These are phyloP conservation scores for Thecocarcelia acutangulata DNA, from an alignment of 2,888 invertebrate species.

Conservation along the genomic window DNA sequence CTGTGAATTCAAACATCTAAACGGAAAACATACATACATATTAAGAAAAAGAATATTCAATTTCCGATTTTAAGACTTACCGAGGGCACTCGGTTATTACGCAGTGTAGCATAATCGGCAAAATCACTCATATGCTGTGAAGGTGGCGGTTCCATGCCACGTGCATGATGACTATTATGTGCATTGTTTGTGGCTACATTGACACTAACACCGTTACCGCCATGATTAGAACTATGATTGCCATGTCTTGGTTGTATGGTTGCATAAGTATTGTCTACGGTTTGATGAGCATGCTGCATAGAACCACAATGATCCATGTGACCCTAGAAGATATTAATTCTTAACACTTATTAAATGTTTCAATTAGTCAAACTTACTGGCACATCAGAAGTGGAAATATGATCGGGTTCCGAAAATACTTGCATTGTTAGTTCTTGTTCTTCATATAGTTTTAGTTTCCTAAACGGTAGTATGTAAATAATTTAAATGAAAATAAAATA, in stretches of 20 bases:
- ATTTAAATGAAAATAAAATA: background rate
- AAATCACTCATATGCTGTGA: slow-evolving; percentile 77
- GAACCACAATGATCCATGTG: slow-evolving; percentile 79
- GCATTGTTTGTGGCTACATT: slow-evolving; percentile 72
- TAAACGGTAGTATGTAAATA: slow-evolving; percentile 75
- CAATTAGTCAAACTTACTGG: slow-evolving; percentile 73
- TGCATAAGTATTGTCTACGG: slow-evolving; percentile 81
- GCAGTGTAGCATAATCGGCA: slow-evolving; percentile 81
- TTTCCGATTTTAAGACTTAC: slow-evolving; percentile 71
- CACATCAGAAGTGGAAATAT: slow-evolving; percentile 79
- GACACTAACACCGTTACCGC: slow-evolving; percentile 66
- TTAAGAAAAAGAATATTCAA: slow-evolving; percentile 15
- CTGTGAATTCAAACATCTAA: slow-evolving; percentile 82
- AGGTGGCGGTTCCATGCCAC: slow-evolving; percentile 72
- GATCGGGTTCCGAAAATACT: slow-evolving; percentile 90
- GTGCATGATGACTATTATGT: slow-evolving; percentile 68
- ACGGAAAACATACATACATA: slow-evolving; percentile 12
- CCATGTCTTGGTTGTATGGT: slow-evolving; percentile 81
- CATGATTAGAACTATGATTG: slow-evolving; percentile 74
- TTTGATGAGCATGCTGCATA: slow-evolving; percentile 79
- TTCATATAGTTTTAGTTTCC: slow-evolving; percentile 93
- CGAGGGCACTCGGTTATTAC: slow-evolving; percentile 81
- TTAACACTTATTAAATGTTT: background rate
- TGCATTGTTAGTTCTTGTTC: slow-evolving; percentile 97
- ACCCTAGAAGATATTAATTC: slow-evolving; percentile 67